Percentiles rank a stretch among this genome's conserved stretches.
phyloP scores from a whole-genome alignment of 37 sponge, comb jelly and placozoan genomes.

The Halisarca cf. caerulea region DNA sequence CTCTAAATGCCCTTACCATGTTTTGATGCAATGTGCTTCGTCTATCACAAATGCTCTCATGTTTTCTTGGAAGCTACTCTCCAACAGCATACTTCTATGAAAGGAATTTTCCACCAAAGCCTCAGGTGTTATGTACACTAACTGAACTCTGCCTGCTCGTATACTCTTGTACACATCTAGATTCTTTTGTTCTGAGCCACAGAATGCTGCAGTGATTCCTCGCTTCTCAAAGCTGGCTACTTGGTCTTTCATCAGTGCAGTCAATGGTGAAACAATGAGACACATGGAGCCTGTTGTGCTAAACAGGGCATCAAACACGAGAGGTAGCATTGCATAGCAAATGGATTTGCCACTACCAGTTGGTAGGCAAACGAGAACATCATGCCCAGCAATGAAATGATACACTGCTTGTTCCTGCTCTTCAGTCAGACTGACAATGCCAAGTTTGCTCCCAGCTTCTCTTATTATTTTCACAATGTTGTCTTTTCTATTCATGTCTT shows the following conservation, averaged over 20 bases:
- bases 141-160: background rate
- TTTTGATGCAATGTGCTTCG: constrained; percentile 30
- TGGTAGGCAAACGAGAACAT: constrained; percentile 7
- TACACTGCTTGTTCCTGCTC: background rate
- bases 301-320: background rate
- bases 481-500: too few species aligned
- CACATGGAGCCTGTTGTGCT: constrained; percentile 12
- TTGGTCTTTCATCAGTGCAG: constrained; percentile 21
- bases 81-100: constrained; percentile 3
- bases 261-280: background rate
- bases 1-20: background rate
- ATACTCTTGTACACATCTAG: background rate
- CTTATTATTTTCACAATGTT: background rate
- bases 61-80: background rate
- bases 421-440: background rate
- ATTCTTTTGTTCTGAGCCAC: background rate
- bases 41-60: constrained; percentile 8
- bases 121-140: constrained; percentile 13
- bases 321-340: constrained; percentile 1
- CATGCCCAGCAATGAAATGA: background rate
- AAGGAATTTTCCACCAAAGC: background rate
- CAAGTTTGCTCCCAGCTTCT: constrained; percentile 1
- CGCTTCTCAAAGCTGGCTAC: background rate
- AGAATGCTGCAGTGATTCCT: constrained; percentile 22
- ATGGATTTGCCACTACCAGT: constrained; percentile 18